These are phyloP conservation scores for Heteromyza rotundicornis DNA, from an alignment of 2,888 invertebrate genomes.

Conservation along the genomic window DNA sequence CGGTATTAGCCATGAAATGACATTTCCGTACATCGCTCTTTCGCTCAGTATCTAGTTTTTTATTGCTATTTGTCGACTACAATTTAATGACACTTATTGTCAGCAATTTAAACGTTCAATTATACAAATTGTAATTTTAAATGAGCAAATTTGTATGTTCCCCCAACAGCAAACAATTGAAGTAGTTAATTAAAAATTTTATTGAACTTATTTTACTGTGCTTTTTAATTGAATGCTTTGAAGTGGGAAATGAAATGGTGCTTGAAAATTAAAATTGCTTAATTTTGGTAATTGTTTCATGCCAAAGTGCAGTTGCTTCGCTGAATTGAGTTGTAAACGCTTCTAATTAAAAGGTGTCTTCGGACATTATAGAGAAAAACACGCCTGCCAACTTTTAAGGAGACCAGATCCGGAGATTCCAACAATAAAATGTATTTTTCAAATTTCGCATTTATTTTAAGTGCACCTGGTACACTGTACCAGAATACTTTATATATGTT, in stretches of 20 bases:
- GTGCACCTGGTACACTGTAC: too few relatives aligned
- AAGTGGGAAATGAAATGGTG: neutral
- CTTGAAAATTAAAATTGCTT: neutral
- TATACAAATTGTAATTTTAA: constrained; percentile 46
- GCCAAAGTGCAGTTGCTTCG: too few relatives aligned
- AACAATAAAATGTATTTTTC: too few relatives aligned
- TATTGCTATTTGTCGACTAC: constrained; percentile 26
- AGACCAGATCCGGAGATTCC: too few relatives aligned
- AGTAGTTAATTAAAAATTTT: constrained; percentile 45
- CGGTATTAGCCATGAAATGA: too few relatives aligned
- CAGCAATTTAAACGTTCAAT: constrained; percentile 48
- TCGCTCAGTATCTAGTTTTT: too few relatives aligned
- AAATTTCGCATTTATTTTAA: too few relatives aligned
- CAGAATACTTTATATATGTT: too few relatives aligned
- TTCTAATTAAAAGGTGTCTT: neutral
- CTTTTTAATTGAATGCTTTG: constrained; percentile 47
- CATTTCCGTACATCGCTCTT: too few relatives aligned
- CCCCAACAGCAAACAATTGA: neutral
- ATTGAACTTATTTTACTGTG: constrained; percentile 48
- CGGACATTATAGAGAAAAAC: too few relatives aligned
- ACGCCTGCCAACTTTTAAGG: too few relatives aligned
- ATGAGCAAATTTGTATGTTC: constrained; percentile 1
- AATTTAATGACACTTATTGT: constrained; percentile 47
- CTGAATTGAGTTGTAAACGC: neutral
- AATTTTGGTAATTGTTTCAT: neutral